Evolutionary conservation across 1,140 invertebrate genomes (phyloP), one percentile per base, ranked within the genome.

Genomic region (Caenorhabditis briggsae): DNA sequence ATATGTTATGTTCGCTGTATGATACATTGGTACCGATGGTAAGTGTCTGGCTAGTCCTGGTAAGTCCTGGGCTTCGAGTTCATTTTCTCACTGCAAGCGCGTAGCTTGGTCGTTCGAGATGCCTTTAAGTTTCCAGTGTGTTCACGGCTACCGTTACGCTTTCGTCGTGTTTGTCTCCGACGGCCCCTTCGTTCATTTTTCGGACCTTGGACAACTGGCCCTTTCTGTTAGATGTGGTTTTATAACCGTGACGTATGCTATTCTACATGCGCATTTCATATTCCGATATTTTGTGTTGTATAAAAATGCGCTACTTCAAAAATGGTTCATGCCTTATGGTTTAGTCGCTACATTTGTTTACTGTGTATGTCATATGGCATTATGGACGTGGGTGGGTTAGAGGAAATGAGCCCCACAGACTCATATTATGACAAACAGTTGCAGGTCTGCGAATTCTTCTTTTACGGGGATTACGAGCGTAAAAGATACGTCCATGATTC

Each of bases 201-300:
- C 23, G 6, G 8, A 9, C 23, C 18, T 61, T 11, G 59, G 59
- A 23, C 59, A 61, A 11, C 25, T 33, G 2, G 20, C 59, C 2
- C 59, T 61, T 11, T 61, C 20, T 25, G 20, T 61, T 11, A 20
- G 59, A 25, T 61, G 59, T 61, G 59, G 20, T 9, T 25, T 61
- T 20, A 25, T 61, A 61, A 61, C 59, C 11, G 23, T 25, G 9
- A 61, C 59, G 5, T 61, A 61, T 61, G 59, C 20, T 12, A 61
- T 61, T 2, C 59, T 61, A 14, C 59, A 58, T 61, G 59, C 59
- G 23, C 59, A 61, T 61, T 61, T 61, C 59, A 33, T 25, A 11
- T 61, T n/a, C 23, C 23, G 23, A 61, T 61, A 25, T 7, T 23
- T 58, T 8, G 20, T n/a, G 16, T 8, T 58, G n/a, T 2, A 58